These are phyloP conservation scores for Sinocyclocheilus grahami DNA, from an alignment of 2,113 vertebrate genomes.

Conservation along the genomic window DNA sequence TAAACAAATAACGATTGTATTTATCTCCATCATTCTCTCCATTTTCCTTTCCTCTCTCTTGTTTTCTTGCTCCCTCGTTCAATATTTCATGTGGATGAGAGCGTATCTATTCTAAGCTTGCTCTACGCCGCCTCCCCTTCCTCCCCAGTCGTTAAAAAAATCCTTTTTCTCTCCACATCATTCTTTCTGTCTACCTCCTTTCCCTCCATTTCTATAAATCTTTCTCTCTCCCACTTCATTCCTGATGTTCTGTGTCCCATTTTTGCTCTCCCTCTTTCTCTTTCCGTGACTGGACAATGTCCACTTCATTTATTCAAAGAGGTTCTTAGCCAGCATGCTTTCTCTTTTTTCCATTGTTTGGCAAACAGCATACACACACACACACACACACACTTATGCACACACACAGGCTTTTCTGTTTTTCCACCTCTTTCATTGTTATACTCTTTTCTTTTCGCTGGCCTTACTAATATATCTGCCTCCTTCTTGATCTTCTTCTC, in stretches of 20 bases:
- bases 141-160: constrained; percentile 62
- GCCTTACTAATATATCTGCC: constrained; percentile 31
- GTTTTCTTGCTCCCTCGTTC: constrained; percentile 74
- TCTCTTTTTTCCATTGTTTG: constrained; percentile 23
- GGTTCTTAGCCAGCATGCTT: neutral
- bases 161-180: constrained; percentile 47
- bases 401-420: constrained; percentile 63
- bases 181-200: constrained; percentile 54
- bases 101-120: constrained; percentile 79
- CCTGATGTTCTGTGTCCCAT: constrained; percentile 71
- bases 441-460: constrained; percentile 41
- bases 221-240: constrained; percentile 70
- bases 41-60: constrained; percentile 74
- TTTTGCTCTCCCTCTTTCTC: constrained; percentile 52
- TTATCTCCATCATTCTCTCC: constrained; percentile 80
- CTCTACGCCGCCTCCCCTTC: constrained; percentile 54
- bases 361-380: constrained; percentile 51
- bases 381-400: constrained; percentile 34
- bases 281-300: constrained; percentile 43
- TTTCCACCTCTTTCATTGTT: constrained; percentile 69
- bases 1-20: constrained; percentile 73
- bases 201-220: constrained; percentile 69
- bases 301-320: neutral
- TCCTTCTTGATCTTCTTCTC: constrained; percentile 22
- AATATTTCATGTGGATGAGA: constrained; percentile 82